A percentile compares a stretch with the other conserved stretches of the same genome.
Conservation (phyloP, 2,888 invertebrate genomes). For the Pseudeuparius sepicola region DNA sequence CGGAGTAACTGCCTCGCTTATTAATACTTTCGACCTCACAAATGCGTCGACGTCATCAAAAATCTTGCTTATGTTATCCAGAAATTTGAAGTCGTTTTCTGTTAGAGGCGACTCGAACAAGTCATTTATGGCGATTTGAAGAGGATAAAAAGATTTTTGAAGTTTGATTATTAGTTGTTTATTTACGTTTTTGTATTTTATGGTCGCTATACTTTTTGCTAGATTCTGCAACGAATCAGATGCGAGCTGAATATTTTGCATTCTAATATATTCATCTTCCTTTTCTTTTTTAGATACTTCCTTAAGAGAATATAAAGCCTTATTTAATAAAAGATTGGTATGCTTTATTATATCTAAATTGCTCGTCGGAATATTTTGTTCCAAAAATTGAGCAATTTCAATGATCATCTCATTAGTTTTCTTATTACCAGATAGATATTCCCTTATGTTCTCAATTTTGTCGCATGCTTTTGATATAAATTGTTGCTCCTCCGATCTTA, state of each 20-base stretch:
- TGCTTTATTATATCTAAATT: slow-evolving; percentile 22
- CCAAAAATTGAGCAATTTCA: slow-evolving; percentile 19
- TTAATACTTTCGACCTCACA: slow-evolving; percentile 20
- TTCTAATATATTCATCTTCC: slow-evolving; percentile 23
- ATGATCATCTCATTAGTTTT: slow-evolving; percentile 18
- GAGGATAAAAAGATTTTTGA: slow-evolving; percentile 31
- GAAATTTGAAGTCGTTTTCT: slow-evolving; percentile 27
- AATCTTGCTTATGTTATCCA: slow-evolving; percentile 27
- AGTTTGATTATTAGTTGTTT: slow-evolving; percentile 27
- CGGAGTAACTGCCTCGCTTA: slow-evolving; percentile 17
- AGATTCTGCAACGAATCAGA: slow-evolving; percentile 31
- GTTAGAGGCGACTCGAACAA: slow-evolving; percentile 29
- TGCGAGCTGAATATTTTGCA: slow-evolving; percentile 28
- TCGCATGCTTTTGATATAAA: slow-evolving; percentile 17
- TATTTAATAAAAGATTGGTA: slow-evolving; percentile 23
- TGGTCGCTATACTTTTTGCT: slow-evolving; percentile 31
- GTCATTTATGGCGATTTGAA: slow-evolving; percentile 35
- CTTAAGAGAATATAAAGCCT: slow-evolving; percentile 22
- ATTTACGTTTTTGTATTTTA: slow-evolving; percentile 30
- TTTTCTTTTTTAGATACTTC: slow-evolving; percentile 24
- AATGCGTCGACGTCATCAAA: slow-evolving; percentile 26
- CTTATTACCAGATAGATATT: slow-evolving; percentile 16
- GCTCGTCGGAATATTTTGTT: slow-evolving; percentile 17
- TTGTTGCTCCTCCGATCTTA: slow-evolving; percentile 17
- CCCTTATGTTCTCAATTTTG: slow-evolving; percentile 15